Conservation (phyloP, 2,797 vertebrate species). For the Coccyzus lansbergi region DNA sequence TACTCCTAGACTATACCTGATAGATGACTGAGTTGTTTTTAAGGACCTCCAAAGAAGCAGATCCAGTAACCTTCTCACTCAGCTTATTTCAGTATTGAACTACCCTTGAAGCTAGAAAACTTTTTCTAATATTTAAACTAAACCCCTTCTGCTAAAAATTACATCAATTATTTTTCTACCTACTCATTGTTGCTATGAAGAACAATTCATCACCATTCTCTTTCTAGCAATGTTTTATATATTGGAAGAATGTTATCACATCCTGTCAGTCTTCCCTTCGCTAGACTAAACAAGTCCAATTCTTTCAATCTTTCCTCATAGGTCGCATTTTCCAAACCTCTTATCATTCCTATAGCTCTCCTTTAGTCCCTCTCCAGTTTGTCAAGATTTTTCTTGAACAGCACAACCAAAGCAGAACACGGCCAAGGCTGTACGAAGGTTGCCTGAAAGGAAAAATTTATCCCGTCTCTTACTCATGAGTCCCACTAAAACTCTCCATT, state of each 20-base stretch:
- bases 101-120: slow-evolving; percentile 13
- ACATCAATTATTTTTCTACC: slow-evolving; percentile 20
- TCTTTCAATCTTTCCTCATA: slow-evolving; percentile 68
- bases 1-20: background rate
- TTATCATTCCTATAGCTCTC: slow-evolving; percentile 66
- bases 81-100: background rate
- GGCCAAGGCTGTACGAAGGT: slow-evolving; percentile 22
- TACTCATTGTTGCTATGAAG: background rate
- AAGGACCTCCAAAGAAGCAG: slow-evolving; percentile 51
- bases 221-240: slow-evolving; percentile 50
- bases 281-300: slow-evolving; percentile 71
- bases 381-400: slow-evolving; percentile 49
- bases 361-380: slow-evolving; percentile 50
- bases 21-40: background rate
- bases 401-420: background rate
- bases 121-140: slow-evolving; percentile 17
- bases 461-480: background rate
- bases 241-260: slow-evolving; percentile 52
- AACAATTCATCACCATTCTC: slow-evolving; percentile 64
- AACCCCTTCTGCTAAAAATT: slow-evolving; percentile 23
- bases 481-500: background rate
- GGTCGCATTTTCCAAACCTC: slow-evolving; percentile 59
- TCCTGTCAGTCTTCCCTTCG: slow-evolving; percentile 60
- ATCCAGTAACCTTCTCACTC: background rate
- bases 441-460: background rate